Base-by-base conservation (phyloP, 30 jellyfish, hydroid and myxozoan species). In the Pelagia noctiluca region DNA sequence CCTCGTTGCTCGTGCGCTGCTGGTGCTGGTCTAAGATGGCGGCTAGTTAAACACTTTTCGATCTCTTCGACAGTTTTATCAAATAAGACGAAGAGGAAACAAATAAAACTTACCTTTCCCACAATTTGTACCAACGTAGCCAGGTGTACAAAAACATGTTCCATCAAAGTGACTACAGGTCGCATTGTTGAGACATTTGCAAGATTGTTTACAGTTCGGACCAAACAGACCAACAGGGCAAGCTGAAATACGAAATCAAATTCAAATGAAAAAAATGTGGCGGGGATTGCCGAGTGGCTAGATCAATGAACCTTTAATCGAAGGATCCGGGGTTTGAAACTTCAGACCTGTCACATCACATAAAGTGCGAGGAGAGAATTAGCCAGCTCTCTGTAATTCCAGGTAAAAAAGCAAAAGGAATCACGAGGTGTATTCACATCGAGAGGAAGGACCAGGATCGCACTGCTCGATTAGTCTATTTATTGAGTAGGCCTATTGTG, bases 151-250 rank as follows among this genome's bases (percentile, higher is more conserved):
- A 0, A 76, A 61, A 30, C 97, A 89, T 25, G 60, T 36, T 26
- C 97, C 97, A 75, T 89, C 91, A 29, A 70, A 68, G 22, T 89
- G 75, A 31, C 83, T 83, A 32, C 97, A 89, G 1, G 87, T 70
- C 4, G 91, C 97, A 53, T 89, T 71, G 83, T 89, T 89, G 49
- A 28, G 32, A 75, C 97, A 89, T 16, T 34, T 35, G 83, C 97
- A 89, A 0, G 3, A 35, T 32, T 82, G 84, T 2, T 28, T 30
- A 79, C 97, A 89, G 13, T 77, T 28, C 26, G 78, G 83, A 8
- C 97, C 97, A 57, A 23, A 82, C 22, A 23, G 18, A 18, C 88
- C 92, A 63, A 19, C 50, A 0, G 83, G 78, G 38, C 97, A 89
- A 16, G 28, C 97, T 89, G 64, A 49, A 75, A 35, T 22, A 5